Percentiles rank a stretch among this genome's conserved stretches.
Conservation (phyloP, 2,888 invertebrate species). For the Brenthis daphne region DNA sequence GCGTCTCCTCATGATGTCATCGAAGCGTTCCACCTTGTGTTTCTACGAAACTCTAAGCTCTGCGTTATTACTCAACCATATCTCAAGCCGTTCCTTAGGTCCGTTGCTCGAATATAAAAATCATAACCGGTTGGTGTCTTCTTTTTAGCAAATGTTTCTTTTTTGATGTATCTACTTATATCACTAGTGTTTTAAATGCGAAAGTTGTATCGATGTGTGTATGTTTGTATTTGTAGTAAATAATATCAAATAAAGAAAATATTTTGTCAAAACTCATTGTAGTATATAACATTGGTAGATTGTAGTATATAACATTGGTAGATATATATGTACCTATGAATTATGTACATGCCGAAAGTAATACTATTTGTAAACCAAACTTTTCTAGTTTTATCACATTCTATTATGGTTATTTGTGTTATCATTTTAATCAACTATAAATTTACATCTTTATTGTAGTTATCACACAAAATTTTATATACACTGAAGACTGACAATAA, state of each 20-base stretch:
- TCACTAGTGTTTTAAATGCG: background rate
- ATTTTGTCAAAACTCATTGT: no score
- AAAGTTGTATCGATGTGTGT: no score
- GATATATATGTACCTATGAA: background rate
- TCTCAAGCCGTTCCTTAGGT: constrained; percentile 56
- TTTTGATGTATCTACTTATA: constrained; percentile 44
- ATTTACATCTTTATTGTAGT: no score
- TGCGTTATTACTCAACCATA: constrained; percentile 67
- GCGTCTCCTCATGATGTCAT: constrained; percentile 69
- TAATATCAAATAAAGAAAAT: no score
- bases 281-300: background rate
- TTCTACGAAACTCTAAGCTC: constrained; percentile 73
- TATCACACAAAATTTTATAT: background rate
- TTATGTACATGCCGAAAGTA: background rate
- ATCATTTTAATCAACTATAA: no score
- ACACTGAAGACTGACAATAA: background rate
- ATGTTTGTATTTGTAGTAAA: no score
- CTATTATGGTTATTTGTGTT: no score
- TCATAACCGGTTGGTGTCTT: constrained; percentile 67
- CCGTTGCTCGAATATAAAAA: constrained; percentile 59
- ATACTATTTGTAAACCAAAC: no score
- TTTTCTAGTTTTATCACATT: no score
- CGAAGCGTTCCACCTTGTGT: constrained; percentile 59
- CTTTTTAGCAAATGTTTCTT: constrained; percentile 44
- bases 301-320: background rate